Evolutionary conservation across 2,113 vertebrate species (phyloP).

Genomic region (Gobius niger): DNA sequence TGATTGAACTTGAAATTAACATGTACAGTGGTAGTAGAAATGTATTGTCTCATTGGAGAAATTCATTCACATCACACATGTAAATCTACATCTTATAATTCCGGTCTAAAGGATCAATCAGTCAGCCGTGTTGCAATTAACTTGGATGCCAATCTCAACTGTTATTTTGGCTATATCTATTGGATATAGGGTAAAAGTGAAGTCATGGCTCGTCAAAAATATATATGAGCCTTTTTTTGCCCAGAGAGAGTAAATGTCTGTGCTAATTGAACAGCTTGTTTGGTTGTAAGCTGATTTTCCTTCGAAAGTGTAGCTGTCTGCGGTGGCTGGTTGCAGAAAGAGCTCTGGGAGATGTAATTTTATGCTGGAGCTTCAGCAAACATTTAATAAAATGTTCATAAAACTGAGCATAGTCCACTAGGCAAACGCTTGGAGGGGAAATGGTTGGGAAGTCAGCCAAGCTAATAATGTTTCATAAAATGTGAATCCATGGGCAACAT

Average conservation of each 20-base stretch:
- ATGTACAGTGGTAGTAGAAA: no score
- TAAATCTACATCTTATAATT: no score
- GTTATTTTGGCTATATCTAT: no score
- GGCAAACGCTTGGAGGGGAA: not conserved
- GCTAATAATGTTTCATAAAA: constrained; percentile 10
- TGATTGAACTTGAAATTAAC: no score
- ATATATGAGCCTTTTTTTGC: not conserved
- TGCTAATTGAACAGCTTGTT: constrained; percentile 11
- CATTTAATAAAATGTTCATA: constrained; percentile 13
- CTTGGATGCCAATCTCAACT: no score
- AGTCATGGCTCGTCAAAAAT: not conserved
- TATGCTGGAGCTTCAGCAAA: constrained; percentile 6
- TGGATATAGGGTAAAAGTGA: not conserved
- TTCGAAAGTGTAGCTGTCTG: not conserved
- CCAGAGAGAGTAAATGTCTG: not conserved
- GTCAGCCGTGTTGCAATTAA: no score
- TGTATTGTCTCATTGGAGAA: no score
- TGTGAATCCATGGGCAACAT: constrained; percentile 16
- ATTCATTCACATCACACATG: no score
- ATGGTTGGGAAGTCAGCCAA: not conserved
- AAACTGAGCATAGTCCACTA: not conserved
- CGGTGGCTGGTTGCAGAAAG: not conserved
- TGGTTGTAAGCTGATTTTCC: not conserved
- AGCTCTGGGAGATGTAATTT: constrained; percentile 6
- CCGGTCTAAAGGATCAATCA: no score